Conservation (phyloP, 2,113 vertebrate genomes). For the Baryphthengus martii region DNA sequence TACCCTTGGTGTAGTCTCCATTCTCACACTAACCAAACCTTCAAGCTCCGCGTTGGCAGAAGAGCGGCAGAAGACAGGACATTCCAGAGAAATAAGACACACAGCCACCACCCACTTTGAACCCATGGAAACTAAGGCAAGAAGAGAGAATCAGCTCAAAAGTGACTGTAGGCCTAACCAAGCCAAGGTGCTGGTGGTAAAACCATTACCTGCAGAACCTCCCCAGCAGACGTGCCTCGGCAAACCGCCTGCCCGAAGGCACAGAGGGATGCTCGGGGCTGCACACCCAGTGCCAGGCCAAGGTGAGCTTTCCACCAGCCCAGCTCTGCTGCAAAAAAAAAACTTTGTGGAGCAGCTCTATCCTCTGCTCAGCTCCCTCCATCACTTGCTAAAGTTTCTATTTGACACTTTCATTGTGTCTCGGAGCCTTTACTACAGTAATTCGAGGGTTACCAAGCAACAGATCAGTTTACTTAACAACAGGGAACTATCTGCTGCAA, state of each 20-base stretch:
- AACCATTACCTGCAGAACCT: neutral
- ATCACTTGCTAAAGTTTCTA: neutral
- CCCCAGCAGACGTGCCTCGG: neutral
- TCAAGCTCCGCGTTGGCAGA: neutral
- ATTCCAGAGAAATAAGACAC: fast-evolving
- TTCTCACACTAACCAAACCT: neutral
- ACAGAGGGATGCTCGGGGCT: neutral
- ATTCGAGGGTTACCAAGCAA: constrained; percentile 65
- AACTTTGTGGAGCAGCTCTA: neutral
- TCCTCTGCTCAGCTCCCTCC: neutral
- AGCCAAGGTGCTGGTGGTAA: neutral
- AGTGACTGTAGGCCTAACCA: neutral
- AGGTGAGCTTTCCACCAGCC: neutral
- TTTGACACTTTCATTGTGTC: neutral
- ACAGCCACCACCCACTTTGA: neutral
- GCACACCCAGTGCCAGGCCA: neutral
- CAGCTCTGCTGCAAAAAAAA: neutral
- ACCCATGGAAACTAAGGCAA: neutral
- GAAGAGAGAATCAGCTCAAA: neutral
- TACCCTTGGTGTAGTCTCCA: neutral
- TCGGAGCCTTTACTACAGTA: constrained; percentile 14
- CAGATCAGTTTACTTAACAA: constrained; percentile 63
- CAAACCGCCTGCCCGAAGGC: neutral
- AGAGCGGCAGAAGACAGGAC: neutral
- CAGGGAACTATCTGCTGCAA: constrained; percentile 43